phyloP scores from a whole-genome alignment of 2,888 invertebrate species.

The Choreutis nemorana region DNA sequence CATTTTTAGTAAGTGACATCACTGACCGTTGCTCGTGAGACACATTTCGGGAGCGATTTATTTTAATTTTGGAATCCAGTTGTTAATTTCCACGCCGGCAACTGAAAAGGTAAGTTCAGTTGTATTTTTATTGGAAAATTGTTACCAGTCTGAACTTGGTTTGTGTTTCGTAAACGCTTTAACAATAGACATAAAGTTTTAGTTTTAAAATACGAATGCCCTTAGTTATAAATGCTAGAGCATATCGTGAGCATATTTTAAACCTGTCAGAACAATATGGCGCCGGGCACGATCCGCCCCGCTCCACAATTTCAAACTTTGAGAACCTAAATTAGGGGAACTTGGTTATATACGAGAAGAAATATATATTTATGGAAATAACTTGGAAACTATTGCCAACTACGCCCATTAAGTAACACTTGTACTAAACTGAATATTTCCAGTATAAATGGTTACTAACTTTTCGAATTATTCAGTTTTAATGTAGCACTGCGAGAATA shows the following conservation, averaged over 20 bases:
- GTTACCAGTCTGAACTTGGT: slow-evolving; percentile 16
- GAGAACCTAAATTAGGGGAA: slow-evolving; percentile 48
- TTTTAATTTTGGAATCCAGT: no score
- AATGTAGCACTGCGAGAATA: no score
- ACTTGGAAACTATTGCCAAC: slow-evolving; percentile 29
- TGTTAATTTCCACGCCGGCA: no score
- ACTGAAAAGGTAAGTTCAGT: no score
- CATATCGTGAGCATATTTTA: slow-evolving; percentile 48
- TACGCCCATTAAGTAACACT: no score
- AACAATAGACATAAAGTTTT: slow-evolving; percentile 8
- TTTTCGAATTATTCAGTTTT: no score
- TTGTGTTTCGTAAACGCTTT: slow-evolving; percentile 17
- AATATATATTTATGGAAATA: slow-evolving; percentile 19
- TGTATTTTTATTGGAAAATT: slow-evolving; percentile 22
- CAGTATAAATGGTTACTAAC: no score
- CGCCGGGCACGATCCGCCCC: slow-evolving; percentile 23
- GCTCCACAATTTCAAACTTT: slow-evolving; percentile 35
- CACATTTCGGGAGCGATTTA: no score
- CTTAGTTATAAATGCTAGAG: no score
- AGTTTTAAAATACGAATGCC: no score
- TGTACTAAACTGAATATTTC: no score
- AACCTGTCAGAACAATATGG: slow-evolving; percentile 57
- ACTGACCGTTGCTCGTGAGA: no score
- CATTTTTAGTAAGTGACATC: not conserved
- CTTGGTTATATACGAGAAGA: slow-evolving; percentile 25